phyloP scores from a whole-genome alignment of 2,888 invertebrate species.

The Palloptera scutellata region DNA sequence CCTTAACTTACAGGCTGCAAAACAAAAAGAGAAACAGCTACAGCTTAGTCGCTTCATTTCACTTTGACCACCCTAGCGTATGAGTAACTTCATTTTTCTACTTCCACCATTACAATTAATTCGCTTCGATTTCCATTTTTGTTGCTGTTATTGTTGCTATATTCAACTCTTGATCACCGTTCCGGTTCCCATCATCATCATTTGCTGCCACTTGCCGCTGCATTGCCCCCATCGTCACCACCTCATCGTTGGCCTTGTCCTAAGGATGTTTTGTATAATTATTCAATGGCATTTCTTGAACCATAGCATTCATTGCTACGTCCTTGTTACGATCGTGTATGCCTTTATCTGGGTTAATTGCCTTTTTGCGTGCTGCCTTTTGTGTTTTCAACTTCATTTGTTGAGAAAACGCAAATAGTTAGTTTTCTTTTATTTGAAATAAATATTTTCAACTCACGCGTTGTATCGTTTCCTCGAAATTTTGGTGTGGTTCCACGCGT shows the following conservation, averaged over 20 bases:
- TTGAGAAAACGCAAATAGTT: conserved; percentile 1
- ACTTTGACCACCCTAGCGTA: no score
- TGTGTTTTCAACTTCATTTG: conserved; percentile 59
- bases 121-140: no score
- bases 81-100: no score
- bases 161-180: background rate
- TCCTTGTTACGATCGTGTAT: conserved; percentile 60
- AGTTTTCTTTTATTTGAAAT: conserved; percentile 1
- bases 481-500: conserved; percentile 62
- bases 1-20: no score
- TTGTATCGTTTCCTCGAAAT: conserved; percentile 64
- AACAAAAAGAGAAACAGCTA: no score
- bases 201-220: conserved; percentile 13
- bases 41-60: no score
- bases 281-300: conserved; percentile 60
- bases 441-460: conserved; percentile 57
- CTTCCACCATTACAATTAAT: no score
- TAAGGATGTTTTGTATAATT: conserved; percentile 63
- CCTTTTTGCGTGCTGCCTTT: conserved; percentile 62
- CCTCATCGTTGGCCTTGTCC: conserved; percentile 46
- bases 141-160: no score
- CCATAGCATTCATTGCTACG: conserved; percentile 55
- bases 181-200: conserved; percentile 9
- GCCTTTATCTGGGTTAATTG: conserved; percentile 54
- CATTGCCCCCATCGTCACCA: conserved; percentile 43